Conservation (phyloP, 2,113 vertebrate species). For the Xenopus tropicalis region UCB_Xtro_10.0 CM004446.2:61497001-61497500, state of each 20-base stretch:
- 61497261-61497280: background rate
- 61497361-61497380: background rate
- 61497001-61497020: background rate
- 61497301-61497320: too few relatives aligned
- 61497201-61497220: constrained; percentile 85
- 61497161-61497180: constrained; percentile 75
- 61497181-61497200: constrained; percentile 83
- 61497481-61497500: constrained; percentile 33
- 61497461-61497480: constrained; percentile 29
- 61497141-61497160: constrained; percentile 77
- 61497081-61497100: constrained; percentile 84
- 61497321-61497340: background rate
- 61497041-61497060: constrained; percentile 58
- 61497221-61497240: constrained; percentile 80
- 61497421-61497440: constrained; percentile 10
- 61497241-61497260: constrained; percentile 79
- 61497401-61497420: background rate
- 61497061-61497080: constrained; percentile 82
- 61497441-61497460: constrained; percentile 22
- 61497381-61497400: background rate
- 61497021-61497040: background rate
- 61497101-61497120: constrained; percentile 73
- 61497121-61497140: constrained; percentile 76
- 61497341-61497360: background rate
- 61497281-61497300: background rate